Evolutionary conservation across 2,113 vertebrate genomes (phyloP).

Genomic region (Aphyosemion australe): DNA sequence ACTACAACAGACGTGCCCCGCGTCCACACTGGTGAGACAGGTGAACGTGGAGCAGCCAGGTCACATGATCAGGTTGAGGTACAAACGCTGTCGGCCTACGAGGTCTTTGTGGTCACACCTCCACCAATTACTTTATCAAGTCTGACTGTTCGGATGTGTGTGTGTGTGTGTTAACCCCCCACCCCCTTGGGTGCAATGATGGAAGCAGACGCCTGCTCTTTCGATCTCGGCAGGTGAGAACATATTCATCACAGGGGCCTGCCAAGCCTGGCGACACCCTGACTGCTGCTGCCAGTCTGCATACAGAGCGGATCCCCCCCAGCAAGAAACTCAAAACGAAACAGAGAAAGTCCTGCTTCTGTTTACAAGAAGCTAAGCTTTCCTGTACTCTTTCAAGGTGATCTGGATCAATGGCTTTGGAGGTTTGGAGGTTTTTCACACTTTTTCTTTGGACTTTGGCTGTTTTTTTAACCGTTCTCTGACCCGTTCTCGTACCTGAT

Average conservation of each 20-base stretch:
- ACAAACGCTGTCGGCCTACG: conserved; percentile 34
- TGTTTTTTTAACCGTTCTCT: too few species aligned
- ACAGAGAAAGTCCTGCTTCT: not conserved
- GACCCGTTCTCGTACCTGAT: too few species aligned
- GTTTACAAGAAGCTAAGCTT: too few species aligned
- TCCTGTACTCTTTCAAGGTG: too few species aligned
- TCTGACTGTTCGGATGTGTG: conserved; percentile 57
- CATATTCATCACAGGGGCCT: conserved; percentile 69
- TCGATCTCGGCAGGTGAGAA: conserved; percentile 76
- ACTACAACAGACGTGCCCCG: conserved; percentile 3
- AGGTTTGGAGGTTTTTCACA: too few species aligned
- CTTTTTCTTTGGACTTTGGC: too few species aligned
- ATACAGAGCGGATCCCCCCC: not conserved
- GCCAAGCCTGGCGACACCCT: conserved; percentile 66
- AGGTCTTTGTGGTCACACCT: conserved; percentile 66
- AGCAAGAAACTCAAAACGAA: not conserved
- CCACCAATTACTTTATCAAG: conserved; percentile 77
- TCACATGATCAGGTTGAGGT: conserved; percentile 36
- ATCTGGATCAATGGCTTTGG: too few species aligned
- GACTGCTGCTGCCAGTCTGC: conserved; percentile 58
- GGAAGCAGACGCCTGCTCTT: conserved; percentile 73
- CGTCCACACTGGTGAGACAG: conserved; percentile 18
- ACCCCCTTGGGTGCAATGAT: conserved; percentile 61
- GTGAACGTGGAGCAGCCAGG: conserved; percentile 4
- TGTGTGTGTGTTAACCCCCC: conserved; percentile 56